These are phyloP conservation scores for Diogma glabrata DNA, from an alignment of 2,888 invertebrate species.

Conservation along the genomic window DNA sequence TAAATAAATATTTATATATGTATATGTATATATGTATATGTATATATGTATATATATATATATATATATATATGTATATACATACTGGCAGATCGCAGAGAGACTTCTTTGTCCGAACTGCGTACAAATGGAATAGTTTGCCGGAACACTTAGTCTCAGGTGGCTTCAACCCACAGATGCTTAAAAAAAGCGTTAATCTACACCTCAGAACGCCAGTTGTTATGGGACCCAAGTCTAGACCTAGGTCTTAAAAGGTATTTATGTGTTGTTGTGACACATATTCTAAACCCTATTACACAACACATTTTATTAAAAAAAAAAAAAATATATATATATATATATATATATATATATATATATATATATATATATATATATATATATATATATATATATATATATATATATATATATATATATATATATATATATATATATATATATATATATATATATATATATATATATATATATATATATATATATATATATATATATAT, in stretches of 20 bases:
- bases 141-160: no score
- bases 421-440: neutral
- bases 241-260: no score
- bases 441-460: neutral
- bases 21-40: neutral
- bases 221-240: no score
- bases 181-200: no score
- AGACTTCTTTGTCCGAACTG: no score
- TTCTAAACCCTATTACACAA: no score
- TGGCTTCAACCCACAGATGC: no score
- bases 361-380: neutral
- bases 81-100: neutral
- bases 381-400: neutral
- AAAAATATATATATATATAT: neutral
- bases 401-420: neutral
- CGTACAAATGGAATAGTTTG: no score
- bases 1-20: neutral
- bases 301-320: no score
- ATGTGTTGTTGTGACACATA: no score
- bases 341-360: neutral
- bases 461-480: neutral
- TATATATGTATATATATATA: neutral
- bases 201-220: no score
- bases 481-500: neutral
- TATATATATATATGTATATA: neutral